phyloP scores from a whole-genome alignment of 1,140 invertebrate genomes.

The Pseudomyrmex pallidus region DNA sequence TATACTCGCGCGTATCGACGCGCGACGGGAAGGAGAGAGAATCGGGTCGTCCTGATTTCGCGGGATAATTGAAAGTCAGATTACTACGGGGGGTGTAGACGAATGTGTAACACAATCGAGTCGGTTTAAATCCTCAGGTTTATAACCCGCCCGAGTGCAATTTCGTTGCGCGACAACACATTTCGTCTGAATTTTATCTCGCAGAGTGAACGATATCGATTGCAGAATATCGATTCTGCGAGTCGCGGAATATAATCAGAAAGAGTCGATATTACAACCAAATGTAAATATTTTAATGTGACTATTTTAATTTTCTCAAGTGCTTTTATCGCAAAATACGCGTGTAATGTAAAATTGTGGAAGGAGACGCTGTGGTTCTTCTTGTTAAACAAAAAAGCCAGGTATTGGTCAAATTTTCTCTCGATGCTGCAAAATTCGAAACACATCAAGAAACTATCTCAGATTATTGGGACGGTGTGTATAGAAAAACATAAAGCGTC shows the following conservation, averaged over 20 bases:
- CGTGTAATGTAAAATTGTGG: no score
- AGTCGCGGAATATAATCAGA: no score
- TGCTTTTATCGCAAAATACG: no score
- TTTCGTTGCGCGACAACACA: slow-evolving; percentile 28
- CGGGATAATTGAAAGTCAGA: slow-evolving; percentile 54
- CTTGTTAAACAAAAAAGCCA: no score
- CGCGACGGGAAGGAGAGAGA: not conserved
- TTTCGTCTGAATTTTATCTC: not conserved
- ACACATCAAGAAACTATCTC: not conserved
- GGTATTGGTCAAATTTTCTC: no score
- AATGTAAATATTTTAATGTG: no score
- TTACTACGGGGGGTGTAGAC: slow-evolving; percentile 8
- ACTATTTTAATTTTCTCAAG: no score
- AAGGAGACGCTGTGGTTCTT: no score
- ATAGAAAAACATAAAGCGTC: not conserved
- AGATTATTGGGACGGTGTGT: not conserved
- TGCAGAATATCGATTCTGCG: no score
- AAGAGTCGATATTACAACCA: no score
- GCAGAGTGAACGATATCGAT: no score
- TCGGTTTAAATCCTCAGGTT: slow-evolving; percentile 15
- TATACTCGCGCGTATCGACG: slow-evolving; percentile 8
- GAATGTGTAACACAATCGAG: slow-evolving; percentile 23
- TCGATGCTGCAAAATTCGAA: no score
- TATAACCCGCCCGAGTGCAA: not conserved
- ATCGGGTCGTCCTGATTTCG: slow-evolving; percentile 38